Percentiles rank a stretch among this genome's conserved stretches.
These are phyloP conservation scores for Archivesica marissinica DNA, from an alignment of 1,140 invertebrate species.

Conservation along the genomic window DNA sequence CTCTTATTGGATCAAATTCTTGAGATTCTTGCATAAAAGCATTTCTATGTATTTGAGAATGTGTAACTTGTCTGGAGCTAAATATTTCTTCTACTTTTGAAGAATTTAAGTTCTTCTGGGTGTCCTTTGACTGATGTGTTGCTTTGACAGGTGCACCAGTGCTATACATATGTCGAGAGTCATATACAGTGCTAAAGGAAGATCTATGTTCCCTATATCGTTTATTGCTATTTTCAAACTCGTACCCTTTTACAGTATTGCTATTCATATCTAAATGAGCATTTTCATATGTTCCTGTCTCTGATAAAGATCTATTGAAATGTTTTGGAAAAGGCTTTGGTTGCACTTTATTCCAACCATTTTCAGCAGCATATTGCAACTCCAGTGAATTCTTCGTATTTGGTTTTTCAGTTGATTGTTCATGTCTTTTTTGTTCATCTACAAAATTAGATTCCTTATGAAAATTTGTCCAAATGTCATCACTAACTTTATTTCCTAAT, in stretches of 20 bases:
- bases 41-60: background rate
- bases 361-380: background rate
- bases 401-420: background rate
- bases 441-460: background rate
- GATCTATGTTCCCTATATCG: slow-evolving; percentile 6
- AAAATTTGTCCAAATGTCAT: slow-evolving; percentile 57
- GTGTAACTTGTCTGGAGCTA: slow-evolving; percentile 32
- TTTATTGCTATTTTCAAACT: background rate
- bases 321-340: background rate
- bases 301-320: background rate
- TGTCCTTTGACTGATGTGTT: background rate
- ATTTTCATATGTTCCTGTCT: background rate
- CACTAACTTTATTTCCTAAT: slow-evolving; percentile 40
- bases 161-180: slow-evolving; percentile 9
- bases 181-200: slow-evolving; percentile 19
- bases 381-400: background rate
- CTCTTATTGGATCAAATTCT: slow-evolving; percentile 41
- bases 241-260: background rate
- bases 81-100: slow-evolving; percentile 57
- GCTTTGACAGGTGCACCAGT: slow-evolving; percentile 9
- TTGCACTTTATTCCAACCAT: background rate
- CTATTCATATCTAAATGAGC: background rate
- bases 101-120: slow-evolving; percentile 15
- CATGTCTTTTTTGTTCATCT: background rate
- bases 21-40: slow-evolving; percentile 17